Evolutionary conservation across 2,888 invertebrate species (phyloP).

Genomic region (Pyrrhia umbra): DNA sequence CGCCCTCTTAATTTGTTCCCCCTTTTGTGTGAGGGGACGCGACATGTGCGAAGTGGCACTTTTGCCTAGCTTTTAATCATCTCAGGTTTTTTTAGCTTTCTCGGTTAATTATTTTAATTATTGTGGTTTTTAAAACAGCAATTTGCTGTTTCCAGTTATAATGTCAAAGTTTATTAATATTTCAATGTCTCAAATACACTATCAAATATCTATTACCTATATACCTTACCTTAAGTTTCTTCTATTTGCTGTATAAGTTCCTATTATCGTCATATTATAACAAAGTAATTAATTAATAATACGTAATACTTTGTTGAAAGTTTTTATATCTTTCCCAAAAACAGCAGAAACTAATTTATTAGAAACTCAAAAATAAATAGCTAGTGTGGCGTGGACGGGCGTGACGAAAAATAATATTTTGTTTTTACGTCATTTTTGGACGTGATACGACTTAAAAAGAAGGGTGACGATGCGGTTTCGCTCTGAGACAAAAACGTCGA

Average conservation of each 20-base stretch:
- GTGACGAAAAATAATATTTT: slow-evolving; percentile 83
- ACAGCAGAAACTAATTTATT: slow-evolving; percentile 78
- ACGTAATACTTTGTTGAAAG: slow-evolving; percentile 49
- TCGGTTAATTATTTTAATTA: slow-evolving; percentile 59
- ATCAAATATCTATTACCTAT: neutral
- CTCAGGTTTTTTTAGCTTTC: slow-evolving; percentile 56
- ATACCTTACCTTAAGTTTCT: neutral
- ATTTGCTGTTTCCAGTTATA: slow-evolving; percentile 9
- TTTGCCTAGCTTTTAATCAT: slow-evolving; percentile 66
- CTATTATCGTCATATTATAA: slow-evolving; percentile 2
- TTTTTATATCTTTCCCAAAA: slow-evolving; percentile 69
- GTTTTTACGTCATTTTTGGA: slow-evolving; percentile 81
- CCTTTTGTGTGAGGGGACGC: slow-evolving; percentile 68
- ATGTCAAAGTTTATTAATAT: slow-evolving; percentile 9
- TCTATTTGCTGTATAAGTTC: neutral
- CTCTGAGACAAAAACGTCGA: slow-evolving; percentile 74
- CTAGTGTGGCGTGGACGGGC: slow-evolving; percentile 80
- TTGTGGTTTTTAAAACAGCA: slow-evolving; percentile 45
- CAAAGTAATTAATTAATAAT: slow-evolving; percentile 37
- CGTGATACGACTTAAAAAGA: slow-evolving; percentile 79
- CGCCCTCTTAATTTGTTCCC: slow-evolving; percentile 78
- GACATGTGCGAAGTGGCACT: slow-evolving; percentile 80
- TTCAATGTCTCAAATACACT: too few species aligned
- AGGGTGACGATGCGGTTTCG: slow-evolving; percentile 78
- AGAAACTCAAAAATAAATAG: slow-evolving; percentile 80